These are phyloP conservation scores for Epizoanthus scotinus DNA, from an alignment of 92 coral and sea anemone genomes.

Conservation along the genomic window DNA sequence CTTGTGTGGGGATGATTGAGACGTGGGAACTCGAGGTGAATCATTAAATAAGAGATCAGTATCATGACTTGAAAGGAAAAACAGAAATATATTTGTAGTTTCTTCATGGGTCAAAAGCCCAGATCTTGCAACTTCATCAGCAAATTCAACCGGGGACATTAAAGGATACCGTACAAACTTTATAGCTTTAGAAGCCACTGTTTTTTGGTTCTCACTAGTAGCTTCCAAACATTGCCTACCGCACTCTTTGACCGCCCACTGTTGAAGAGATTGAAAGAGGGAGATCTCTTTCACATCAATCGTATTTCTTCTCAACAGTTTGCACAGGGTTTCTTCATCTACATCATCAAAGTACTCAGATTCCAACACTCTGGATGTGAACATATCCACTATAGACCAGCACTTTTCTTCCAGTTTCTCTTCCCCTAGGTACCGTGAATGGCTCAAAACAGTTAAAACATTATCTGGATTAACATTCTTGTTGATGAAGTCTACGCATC, in stretches of 20 bases:
- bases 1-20: constrained; percentile 35
- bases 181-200: constrained; percentile 67
- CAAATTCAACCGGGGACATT: constrained; percentile 82
- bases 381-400: constrained; percentile 76
- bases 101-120: constrained; percentile 78
- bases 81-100: constrained; percentile 70
- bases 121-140: constrained; percentile 76
- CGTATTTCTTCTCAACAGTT: constrained; percentile 65
- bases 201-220: constrained; percentile 54
- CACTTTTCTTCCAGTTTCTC: constrained; percentile 72
- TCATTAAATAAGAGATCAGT: constrained; percentile 66
- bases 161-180: constrained; percentile 72
- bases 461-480: constrained; percentile 75
- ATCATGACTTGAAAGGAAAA: constrained; percentile 74
- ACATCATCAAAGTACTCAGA: constrained; percentile 72
- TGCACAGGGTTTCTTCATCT: constrained; percentile 59
- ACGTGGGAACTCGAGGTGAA: constrained; percentile 67
- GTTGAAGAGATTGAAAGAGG: constrained; percentile 68
- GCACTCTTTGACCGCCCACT: constrained; percentile 79
- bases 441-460: constrained; percentile 73
- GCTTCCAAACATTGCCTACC: constrained; percentile 51
- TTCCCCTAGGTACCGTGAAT: constrained; percentile 69
- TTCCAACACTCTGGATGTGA: constrained; percentile 63
- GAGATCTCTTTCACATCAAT: constrained; percentile 65
- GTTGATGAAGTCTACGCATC: constrained; percentile 72